phyloP scores from a whole-genome alignment of 2,797 vertebrate genomes.

The Hippocampus kuda region DNA sequence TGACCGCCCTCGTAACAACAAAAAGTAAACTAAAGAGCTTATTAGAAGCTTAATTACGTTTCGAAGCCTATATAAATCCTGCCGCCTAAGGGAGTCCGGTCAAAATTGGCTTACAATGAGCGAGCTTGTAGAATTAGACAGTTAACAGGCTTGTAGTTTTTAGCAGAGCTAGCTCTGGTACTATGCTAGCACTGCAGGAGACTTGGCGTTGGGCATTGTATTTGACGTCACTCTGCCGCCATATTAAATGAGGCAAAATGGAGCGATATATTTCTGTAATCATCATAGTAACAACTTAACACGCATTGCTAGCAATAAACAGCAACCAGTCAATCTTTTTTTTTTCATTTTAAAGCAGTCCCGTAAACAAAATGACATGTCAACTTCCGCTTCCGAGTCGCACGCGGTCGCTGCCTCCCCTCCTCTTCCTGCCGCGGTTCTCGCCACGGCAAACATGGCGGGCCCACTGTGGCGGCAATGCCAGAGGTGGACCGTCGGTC shows the following conservation, averaged over 20 bases:
- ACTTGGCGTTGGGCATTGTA: background rate
- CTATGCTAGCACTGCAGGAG: no score
- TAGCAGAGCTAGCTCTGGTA: background rate
- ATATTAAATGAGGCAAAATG: background rate
- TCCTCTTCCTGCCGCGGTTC: background rate
- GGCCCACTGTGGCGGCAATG: conserved; percentile 54
- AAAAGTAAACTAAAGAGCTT: no score
- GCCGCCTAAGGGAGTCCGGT: no score
- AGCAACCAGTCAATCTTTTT: background rate
- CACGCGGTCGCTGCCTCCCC: background rate
- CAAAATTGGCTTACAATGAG: background rate
- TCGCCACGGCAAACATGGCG: conserved; percentile 58
- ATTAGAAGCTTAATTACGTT: no score
- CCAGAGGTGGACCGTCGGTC: conserved; percentile 26
- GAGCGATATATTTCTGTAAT: background rate
- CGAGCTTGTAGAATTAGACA: background rate
- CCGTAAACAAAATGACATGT: background rate
- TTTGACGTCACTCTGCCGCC: background rate
- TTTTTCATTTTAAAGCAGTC: background rate
- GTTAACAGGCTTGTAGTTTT: background rate
- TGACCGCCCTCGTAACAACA: no score
- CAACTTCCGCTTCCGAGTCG: background rate
- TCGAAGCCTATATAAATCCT: background rate
- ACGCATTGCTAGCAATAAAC: background rate
- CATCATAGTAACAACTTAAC: no score